Evolutionary conservation across 2,888 invertebrate genomes (phyloP), one percentile per base, ranked within the genome.

Genomic region (Agrochola macilenta): DNA sequence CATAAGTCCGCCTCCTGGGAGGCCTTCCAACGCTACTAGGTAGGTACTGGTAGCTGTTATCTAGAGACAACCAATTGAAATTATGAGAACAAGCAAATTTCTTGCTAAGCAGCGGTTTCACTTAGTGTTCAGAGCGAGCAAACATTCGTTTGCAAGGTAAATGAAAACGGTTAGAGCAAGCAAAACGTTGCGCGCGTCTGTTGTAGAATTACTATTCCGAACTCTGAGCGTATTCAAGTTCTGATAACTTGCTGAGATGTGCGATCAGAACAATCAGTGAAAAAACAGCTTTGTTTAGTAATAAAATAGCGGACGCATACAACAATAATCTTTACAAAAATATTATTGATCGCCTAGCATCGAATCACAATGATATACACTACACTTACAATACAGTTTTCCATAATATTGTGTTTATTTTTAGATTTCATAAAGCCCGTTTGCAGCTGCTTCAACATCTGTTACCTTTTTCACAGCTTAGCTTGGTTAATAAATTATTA

Each of bases 81-180:
- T 72, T 49, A 58, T 43, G 58, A 58, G 58, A 58, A 49, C 78
- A 76, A 77, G 17, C 20, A 60, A 30, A 66, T 77, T 43, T 14
- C 14, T 43, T 65, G 60, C 52, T 17, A 43, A 43, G 58, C 65
- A 60, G 7, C 20, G 65, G 30, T 78, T 77, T 30, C 78, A 66
- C 30, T 39, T 60, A 65, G 58, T 49, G 64, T 65, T 76, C 39
- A 17, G 30, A n/a, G 77, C 7, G 43, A 78, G 52, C 65, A 66
- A 77, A 78, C 43, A 54, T 78, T 68, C 43, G 68, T 68, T 78
- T 77, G 43, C n/a, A 78, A 77, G 52, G 68, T 77, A 78, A 77
- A 77, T 77, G 39, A 77, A 76, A 77, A 66, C 68, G n/a, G 20
- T 46, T 5, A 30, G 35, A 54, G 17, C n/a, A 23, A 77, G 60